Evolutionary conservation across 1,140 invertebrate genomes (phyloP), one percentile per base, ranked within the genome.

Genomic region (Yoshiicerus persimilis): DNA sequence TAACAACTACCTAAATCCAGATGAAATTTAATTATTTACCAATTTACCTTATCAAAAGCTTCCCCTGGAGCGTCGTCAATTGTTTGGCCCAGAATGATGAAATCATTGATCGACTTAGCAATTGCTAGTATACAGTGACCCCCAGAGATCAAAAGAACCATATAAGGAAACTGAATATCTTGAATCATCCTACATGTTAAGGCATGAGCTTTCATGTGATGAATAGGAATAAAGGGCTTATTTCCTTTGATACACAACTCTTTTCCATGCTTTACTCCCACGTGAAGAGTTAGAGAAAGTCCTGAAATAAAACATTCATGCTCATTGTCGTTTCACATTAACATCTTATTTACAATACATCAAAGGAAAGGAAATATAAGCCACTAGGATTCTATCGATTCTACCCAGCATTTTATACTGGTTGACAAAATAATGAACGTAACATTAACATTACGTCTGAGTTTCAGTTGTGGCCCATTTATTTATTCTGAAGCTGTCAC

Each of bases 171-270:
- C 84, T 95, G 92, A 75, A 99, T 93, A 94, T 95, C 90, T 87
- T 95, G 90, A 1, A 93, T 92, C 94, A 99, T 96, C 92, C 98
- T 93, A 20, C 94, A 95, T 27, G 96, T 98, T 86, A 99, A 92
- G n/a, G 98, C 98, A 94, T 99, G 98, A 10, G 98, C 98, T 94
- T 99, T 96, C 98, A 99, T 99, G 91, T 99, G 98, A 94, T 99
- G 98, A 91, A 99, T 96, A 0, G 98, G 97, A 92, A 99, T 97
- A 89, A 99, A 93, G 6, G 97, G 97, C 92, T 97, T 97, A 0
- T 95, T 94, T 90, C 94, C 94, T 85, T 93, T 92, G 89, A 93
- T 93, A 32, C 95, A 95, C 32, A 99, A 91, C 91, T 96, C 93
- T 91, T 96, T 97, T 2, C 96, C 97, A 95, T 98, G 97, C 86